phyloP scores from a whole-genome alignment of 2,113 vertebrate species.

The Erinaceus europaeus region DNA sequence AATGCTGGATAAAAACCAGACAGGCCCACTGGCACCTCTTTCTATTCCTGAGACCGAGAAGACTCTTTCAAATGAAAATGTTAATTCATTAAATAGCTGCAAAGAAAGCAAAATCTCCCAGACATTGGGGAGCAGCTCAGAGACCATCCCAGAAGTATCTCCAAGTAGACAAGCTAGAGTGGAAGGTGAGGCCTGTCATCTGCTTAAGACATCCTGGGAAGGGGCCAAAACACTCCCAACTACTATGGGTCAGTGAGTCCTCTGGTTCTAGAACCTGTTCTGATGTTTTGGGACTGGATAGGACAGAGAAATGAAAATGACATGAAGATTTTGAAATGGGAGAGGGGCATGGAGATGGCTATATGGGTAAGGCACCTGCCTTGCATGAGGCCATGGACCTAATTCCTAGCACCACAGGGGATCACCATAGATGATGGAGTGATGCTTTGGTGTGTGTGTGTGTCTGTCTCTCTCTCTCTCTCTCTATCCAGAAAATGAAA shows the following conservation, averaged over 20 bases:
- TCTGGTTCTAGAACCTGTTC: not conserved
- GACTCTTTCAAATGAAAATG: not conserved
- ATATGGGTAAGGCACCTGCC: too few species aligned
- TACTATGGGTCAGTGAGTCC: too few species aligned
- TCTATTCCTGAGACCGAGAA: constrained; percentile 37
- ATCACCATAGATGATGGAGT: too few species aligned
- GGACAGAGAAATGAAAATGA: too few species aligned
- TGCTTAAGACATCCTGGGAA: too few species aligned
- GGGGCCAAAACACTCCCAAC: not conserved
- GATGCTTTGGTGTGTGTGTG: not conserved
- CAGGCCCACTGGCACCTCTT: not conserved
- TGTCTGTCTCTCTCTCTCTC: too few species aligned
- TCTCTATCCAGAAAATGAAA: too few species aligned
- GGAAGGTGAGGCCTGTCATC: not conserved
- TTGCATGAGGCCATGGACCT: too few species aligned
- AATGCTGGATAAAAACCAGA: constrained; percentile 18
- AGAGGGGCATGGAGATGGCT: too few species aligned
- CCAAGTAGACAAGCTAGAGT: constrained; percentile 54
- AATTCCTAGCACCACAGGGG: too few species aligned
- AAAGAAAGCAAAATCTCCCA: not conserved
- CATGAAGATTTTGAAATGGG: too few species aligned
- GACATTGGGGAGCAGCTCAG: not conserved
- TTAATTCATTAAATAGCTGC: not conserved
- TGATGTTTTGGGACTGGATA: not conserved
- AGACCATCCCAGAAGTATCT: not conserved